Percentiles rank a stretch among this genome's conserved stretches.
phyloP scores from a whole-genome alignment of 2,113 vertebrate genomes.

The Calonectris borealis region DNA sequence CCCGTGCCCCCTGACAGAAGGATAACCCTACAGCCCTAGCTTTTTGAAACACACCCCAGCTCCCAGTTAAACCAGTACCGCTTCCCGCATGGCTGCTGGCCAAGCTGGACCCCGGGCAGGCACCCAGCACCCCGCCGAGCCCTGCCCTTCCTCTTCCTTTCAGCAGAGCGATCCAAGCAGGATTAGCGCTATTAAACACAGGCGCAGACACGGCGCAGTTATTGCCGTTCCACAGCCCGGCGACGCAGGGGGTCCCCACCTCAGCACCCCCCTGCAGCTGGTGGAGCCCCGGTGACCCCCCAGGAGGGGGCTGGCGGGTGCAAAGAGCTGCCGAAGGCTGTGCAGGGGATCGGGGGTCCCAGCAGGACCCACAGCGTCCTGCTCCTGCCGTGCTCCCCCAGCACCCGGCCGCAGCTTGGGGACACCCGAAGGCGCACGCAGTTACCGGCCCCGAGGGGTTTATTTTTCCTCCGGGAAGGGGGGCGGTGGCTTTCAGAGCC shows the following conservation, averaged over 20 bases:
- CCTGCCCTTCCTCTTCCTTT: background rate
- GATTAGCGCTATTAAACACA: background rate
- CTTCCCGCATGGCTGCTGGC: background rate
- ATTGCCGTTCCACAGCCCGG: background rate
- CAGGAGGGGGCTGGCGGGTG: background rate
- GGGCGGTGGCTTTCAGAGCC: background rate
- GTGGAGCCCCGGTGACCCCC: background rate
- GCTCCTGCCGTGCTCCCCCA: background rate
- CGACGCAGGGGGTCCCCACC: too few species aligned
- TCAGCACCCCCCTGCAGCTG: background rate
- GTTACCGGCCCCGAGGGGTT: background rate
- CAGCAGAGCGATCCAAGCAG: background rate
- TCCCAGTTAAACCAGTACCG: background rate
- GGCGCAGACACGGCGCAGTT: background rate
- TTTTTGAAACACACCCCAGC: background rate
- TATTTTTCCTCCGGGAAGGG: background rate
- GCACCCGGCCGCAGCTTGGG: background rate
- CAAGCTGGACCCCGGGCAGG: background rate
- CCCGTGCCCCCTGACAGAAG: background rate
- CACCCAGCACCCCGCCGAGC: background rate
- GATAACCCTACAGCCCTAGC: background rate
- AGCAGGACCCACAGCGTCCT: too few species aligned
- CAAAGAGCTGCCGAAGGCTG: background rate
- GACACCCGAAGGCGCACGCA: background rate
- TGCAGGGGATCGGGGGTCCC: background rate